Conservation (phyloP, 2,888 invertebrate species). For the Luperina nickerlii region DNA sequence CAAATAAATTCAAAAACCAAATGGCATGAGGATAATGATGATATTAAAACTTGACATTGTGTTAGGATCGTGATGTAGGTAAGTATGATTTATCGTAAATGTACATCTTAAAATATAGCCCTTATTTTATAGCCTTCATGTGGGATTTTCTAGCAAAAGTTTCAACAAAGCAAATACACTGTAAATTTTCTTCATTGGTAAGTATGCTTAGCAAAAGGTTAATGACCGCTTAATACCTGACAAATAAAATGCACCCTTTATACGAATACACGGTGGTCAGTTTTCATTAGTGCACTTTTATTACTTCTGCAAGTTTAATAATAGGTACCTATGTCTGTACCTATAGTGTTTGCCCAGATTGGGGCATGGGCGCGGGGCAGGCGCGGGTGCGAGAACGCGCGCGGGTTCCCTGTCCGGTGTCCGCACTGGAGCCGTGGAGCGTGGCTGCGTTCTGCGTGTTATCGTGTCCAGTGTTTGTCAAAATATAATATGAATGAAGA, state of each 20-base stretch:
- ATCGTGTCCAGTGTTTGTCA: too few species aligned
- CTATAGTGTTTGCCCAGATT: too few species aligned
- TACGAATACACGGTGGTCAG: conserved; percentile 3
- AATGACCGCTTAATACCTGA: not conserved
- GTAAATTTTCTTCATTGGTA: conserved; percentile 1
- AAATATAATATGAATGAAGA: too few species aligned
- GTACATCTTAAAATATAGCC: not conserved
- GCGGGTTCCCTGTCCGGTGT: too few species aligned
- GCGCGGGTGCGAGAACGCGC: too few species aligned
- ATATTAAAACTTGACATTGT: not conserved
- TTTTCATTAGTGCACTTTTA: conserved; percentile 13
- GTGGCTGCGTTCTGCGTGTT: too few species aligned
- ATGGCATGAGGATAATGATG: not conserved
- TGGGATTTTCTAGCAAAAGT: not conserved
- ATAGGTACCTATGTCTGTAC: not conserved
- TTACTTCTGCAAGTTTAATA: conserved; percentile 1
- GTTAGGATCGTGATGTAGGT: not conserved
- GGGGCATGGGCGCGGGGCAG: too few species aligned
- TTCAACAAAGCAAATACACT: conserved; percentile 2
- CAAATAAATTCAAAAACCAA: not conserved
- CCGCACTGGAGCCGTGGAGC: too few species aligned
- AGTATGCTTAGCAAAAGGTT: not conserved
- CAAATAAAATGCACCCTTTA: conserved; percentile 5
- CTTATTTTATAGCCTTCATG: conserved; percentile 1
- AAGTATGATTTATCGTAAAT: not conserved